Evolutionary conservation across 2,797 vertebrate species (phyloP), one percentile per base, ranked within the genome.

Genomic region (Varecia variegata): DNA sequence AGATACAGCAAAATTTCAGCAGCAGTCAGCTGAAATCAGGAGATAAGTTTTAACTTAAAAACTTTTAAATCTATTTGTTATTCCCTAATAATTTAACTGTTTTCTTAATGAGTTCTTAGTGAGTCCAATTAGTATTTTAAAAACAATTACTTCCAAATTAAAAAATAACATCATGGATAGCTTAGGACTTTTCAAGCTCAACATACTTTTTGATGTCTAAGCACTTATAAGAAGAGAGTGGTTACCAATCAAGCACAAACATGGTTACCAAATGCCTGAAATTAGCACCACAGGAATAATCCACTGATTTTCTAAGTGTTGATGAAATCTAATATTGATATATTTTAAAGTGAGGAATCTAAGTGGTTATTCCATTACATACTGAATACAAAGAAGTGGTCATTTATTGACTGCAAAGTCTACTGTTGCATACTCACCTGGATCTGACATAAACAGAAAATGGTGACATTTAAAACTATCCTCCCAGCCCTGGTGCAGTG

Each of bases 171-270:
- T 86, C 25, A 71, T 62, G 18, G 62, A 60, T 43, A 88, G 40
- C 20, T 92, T 68, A 67, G 52, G 68, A 50, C 10, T 92, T 96
- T 94, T 85, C n/a, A 97, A 95, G 18, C 12, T 87, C 76, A 83
- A 79, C 9, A 77, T 9, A 68, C 62, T 30, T 90, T 90, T 56
- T 73, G 38, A 93, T 85, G 13, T 74, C 10, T 93, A 79, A 67
- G 35, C 18, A 43, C 23, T 88, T 38, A 38, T 30, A 67, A 45
- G 30, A 92, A 77, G 65, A 76, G 43, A 65, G 17, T 40, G 2
- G n/a, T 83, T 50, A 58, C 35, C 35, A 95, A 30, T 77, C 82
- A 94, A 88, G 88, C 88, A 92, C 27, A 90, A 38, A 82, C 1
- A 14, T 30, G 54, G 67, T n/a, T 52, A 40, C 4, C 27, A 20